These are phyloP conservation scores for Sinonovacula constricta DNA, from an alignment of 1,140 invertebrate genomes.

Conservation along the genomic window DNA sequence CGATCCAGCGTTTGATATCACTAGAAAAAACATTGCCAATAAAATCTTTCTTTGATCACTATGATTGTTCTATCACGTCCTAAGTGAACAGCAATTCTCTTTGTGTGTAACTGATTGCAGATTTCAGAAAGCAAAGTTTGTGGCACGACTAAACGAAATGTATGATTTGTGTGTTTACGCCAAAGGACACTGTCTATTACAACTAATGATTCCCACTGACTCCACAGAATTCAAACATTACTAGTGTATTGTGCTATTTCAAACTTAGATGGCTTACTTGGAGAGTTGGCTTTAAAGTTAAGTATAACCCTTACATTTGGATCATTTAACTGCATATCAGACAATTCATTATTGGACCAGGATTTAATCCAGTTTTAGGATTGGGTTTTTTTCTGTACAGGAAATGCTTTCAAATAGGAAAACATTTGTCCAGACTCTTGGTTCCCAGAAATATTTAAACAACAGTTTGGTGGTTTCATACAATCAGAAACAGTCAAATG, in stretches of 20 bases:
- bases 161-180: not conserved
- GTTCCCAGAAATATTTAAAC: too few species aligned
- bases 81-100: not conserved
- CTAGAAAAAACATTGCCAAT: conserved; percentile 8
- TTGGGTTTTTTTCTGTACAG: not conserved
- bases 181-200: not conserved
- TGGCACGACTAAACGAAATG: not conserved
- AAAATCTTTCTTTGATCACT: not conserved
- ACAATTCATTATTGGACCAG: too few species aligned
- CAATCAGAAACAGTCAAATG: not conserved
- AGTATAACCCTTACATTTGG: not conserved
- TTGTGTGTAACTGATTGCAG: not conserved
- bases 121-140: not conserved
- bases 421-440: too few species aligned
- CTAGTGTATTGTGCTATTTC: not conserved
- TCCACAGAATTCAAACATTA: not conserved
- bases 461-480: too few species aligned
- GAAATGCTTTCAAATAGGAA: too few species aligned
- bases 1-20: not conserved
- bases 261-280: not conserved
- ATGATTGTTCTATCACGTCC: not conserved
- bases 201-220: not conserved
- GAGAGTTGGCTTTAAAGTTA: not conserved
- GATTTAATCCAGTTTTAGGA: not conserved
- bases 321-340: not conserved